These are phyloP conservation scores for Cheiracanthium punctorium DNA, from an alignment of 2,888 invertebrate species.

Conservation along the genomic window DNA sequence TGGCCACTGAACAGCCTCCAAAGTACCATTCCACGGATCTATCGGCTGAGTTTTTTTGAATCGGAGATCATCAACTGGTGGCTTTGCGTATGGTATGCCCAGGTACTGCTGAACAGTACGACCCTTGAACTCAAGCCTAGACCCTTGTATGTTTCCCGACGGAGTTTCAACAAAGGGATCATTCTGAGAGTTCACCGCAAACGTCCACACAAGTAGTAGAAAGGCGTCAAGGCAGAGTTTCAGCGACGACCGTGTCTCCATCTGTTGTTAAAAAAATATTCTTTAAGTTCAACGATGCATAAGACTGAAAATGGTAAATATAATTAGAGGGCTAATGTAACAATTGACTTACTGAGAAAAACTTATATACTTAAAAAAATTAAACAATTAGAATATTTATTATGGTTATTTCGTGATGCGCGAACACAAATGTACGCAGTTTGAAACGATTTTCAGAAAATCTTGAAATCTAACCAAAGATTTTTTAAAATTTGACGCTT, in stretches of 20 bases:
- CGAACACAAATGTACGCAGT: too few relatives aligned
- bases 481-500: too few relatives aligned
- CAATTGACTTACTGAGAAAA: too few relatives aligned
- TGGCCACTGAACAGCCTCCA: neutral
- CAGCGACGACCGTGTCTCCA: neutral
- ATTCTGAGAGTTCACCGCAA: neutral
- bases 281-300: too few relatives aligned
- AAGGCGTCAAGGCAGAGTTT: neutral
- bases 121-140: neutral
- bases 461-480: too few relatives aligned
- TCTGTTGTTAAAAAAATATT: neutral
- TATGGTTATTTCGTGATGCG: too few relatives aligned
- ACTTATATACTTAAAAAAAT: too few relatives aligned
- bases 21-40: neutral
- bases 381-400: too few relatives aligned
- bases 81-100: conserved; percentile 37
- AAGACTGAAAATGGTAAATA: too few relatives aligned
- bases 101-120: conserved; percentile 11
- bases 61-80: conserved; percentile 28
- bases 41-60: conserved; percentile 23
- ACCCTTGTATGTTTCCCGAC: neutral
- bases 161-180: neutral
- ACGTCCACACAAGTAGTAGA: neutral
- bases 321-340: too few relatives aligned
- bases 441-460: too few relatives aligned